phyloP scores from a whole-genome alignment of 1,140 invertebrate species.

The Lerema accius region DNA sequence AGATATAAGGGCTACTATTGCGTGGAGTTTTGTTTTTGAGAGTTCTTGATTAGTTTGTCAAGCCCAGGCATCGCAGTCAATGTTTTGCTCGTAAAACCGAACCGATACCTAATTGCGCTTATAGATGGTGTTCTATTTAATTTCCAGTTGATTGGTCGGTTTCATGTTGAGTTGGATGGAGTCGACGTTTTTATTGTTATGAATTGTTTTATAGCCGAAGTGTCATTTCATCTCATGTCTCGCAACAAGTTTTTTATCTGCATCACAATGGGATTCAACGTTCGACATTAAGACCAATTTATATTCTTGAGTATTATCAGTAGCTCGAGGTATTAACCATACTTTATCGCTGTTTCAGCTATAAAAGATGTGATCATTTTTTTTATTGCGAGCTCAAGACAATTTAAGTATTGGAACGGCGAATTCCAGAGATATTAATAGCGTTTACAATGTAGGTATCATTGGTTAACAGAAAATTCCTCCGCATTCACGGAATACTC shows the following conservation, averaged over 20 bases:
- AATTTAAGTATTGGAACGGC: neutral
- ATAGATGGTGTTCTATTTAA: conserved; percentile 76
- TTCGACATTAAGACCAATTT: conserved; percentile 23
- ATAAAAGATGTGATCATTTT: neutral
- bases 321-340: conserved; percentile 12
- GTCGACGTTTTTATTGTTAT: conserved; percentile 75
- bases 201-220: conserved; percentile 60
- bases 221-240: conserved; percentile 40
- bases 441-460: neutral
- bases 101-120: conserved; percentile 66
- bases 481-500: neutral
- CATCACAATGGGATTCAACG: conserved; percentile 16
- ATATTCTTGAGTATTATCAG: conserved; percentile 31
- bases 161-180: conserved; percentile 49
- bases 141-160: conserved; percentile 68
- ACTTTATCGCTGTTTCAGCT: neutral
- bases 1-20: conserved; percentile 42
- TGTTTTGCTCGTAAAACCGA: conserved; percentile 73
- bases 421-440: neutral
- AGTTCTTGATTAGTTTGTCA: conserved; percentile 23
- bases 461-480: neutral
- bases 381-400: neutral
- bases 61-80: conserved; percentile 53
- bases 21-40: conserved; percentile 11
- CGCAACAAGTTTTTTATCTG: conserved; percentile 28